These are phyloP conservation scores for Drosophila auraria DNA, from an alignment of 1,140 invertebrate species.

Conservation along the genomic window DNA sequence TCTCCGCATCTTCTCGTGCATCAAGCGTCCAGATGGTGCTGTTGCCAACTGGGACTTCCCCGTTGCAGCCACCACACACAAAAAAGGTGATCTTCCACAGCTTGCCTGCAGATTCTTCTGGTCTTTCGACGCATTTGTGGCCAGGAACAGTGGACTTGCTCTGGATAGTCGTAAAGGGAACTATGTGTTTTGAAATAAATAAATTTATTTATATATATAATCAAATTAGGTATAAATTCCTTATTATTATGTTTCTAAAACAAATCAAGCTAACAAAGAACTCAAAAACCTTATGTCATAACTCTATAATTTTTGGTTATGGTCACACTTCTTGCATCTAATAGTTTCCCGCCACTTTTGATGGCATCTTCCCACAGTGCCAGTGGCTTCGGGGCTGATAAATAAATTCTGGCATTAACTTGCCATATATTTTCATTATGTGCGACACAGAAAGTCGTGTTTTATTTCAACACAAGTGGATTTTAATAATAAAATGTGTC, in stretches of 20 bases:
- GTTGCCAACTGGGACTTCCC: conserved; percentile 51
- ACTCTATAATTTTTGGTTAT: no score
- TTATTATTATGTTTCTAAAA: no score
- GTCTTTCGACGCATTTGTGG: background rate
- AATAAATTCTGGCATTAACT: conserved; percentile 82
- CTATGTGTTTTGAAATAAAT: background rate
- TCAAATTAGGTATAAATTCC: background rate
- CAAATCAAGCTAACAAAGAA: no score
- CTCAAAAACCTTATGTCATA: no score
- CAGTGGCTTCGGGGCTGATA: conserved; percentile 45
- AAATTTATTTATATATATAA: background rate
- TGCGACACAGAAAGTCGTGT: conserved; percentile 83
- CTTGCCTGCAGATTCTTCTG: background rate
- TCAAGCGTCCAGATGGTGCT: conserved; percentile 11
- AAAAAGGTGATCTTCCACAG: background rate
- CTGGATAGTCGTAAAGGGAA: background rate
- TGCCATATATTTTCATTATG: conserved; percentile 83
- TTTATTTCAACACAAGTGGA: conserved; percentile 84
- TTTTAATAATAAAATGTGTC: conserved; percentile 84
- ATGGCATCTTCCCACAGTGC: conserved; percentile 28
- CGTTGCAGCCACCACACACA: conserved; percentile 14
- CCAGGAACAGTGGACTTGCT: background rate
- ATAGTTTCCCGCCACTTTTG: background rate
- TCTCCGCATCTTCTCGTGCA: conserved; percentile 38
- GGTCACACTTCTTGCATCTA: no score